phyloP scores from a whole-genome alignment of 2,888 invertebrate species.

The Cryptocephalus primarius region DNA sequence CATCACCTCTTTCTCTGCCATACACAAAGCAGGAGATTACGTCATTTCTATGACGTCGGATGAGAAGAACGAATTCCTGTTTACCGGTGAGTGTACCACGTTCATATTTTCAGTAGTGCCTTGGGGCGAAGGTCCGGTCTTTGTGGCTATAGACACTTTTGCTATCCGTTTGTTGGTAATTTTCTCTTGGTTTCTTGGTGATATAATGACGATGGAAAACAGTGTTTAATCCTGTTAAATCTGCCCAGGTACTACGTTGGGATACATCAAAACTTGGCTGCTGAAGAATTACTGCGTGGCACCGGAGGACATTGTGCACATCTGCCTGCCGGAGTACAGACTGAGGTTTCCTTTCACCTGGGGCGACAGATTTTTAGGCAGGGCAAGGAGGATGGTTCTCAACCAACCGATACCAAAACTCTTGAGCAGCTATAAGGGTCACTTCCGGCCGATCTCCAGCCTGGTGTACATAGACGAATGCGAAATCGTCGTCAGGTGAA shows the following conservation, averaged over 20 bases:
- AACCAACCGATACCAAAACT: constrained; percentile 54
- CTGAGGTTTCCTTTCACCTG: constrained; percentile 64
- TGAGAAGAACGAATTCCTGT: constrained; percentile 55
- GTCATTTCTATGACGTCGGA: constrained; percentile 62
- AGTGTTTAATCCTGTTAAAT: no score
- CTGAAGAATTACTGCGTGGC: constrained; percentile 52
- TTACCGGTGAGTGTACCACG: constrained; percentile 46
- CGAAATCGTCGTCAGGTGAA: constrained; percentile 56
- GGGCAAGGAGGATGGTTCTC: constrained; percentile 54
- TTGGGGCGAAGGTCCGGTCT: no score
- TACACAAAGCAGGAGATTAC: constrained; percentile 56
- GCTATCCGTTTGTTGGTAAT: no score
- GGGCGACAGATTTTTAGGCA: constrained; percentile 54
- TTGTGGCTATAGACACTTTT: no score
- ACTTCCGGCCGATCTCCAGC: constrained; percentile 55
- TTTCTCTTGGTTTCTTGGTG: no score
- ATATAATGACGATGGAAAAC: no score
- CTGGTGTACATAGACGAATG: constrained; percentile 56
- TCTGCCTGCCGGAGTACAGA: constrained; percentile 52
- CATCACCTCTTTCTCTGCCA: constrained; percentile 56
- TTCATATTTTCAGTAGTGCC: no score
- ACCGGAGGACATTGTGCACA: constrained; percentile 38
- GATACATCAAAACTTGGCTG: constrained; percentile 74
- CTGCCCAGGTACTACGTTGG: constrained; percentile 51
- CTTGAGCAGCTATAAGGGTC: constrained; percentile 60